Base-by-base conservation (phyloP, 37 sponge, comb jelly and placozoan genomes). In the Diacarnus erythraeanus region DNA sequence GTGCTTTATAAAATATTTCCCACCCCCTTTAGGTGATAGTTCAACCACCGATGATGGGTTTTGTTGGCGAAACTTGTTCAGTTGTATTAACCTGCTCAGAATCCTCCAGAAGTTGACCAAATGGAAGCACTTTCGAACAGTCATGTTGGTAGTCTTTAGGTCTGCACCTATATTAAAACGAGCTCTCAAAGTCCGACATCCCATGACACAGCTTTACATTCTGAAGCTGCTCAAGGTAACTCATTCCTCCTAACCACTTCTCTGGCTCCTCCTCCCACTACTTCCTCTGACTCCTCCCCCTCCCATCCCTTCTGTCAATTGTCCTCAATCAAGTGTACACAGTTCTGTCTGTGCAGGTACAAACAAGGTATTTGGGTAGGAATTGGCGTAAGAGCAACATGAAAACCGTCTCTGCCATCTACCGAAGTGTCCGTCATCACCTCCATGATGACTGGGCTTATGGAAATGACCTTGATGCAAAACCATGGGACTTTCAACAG, bases 391-490 rank as follows among this genome's bases (percentile, higher is more conserved):
- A 78, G 68, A 86, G 70, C 71, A 97, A 97, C 77, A 97, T 97
- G 98, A 89, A 86, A 59, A 92, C 87, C 34, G 81, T 97, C 22
- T 92, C 95, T n/a, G 77, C 91, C 44, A 97, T 97, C 43, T 97
- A 97, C 59, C 93, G 92, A 29, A 80, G 87, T 31, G 98, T 97
- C 10, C 64, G 98, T 39, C 98, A 97, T 74, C 92, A 89, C 64
- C 84, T 96, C 69, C 83, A 90, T 59, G 95, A 94, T 56, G 98
- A 97, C 83, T 97, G 98, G 98, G 98, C 98, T 20, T 97, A 92
- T 61, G 98, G 98, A 20, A 95, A 88, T 76, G 98, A 96, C 79
- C 93, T 93, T 0, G 94, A 90, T 41, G 93, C 93, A 33, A 81
- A 76, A 58, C 96, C 96, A 4, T 93, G 96, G 88, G 96, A 96